A percentile compares a stretch with the other conserved stretches of the same genome.
phyloP scores from a whole-genome alignment of 1,140 invertebrate genomes.

The Drosophila lacteicornis region DNA sequence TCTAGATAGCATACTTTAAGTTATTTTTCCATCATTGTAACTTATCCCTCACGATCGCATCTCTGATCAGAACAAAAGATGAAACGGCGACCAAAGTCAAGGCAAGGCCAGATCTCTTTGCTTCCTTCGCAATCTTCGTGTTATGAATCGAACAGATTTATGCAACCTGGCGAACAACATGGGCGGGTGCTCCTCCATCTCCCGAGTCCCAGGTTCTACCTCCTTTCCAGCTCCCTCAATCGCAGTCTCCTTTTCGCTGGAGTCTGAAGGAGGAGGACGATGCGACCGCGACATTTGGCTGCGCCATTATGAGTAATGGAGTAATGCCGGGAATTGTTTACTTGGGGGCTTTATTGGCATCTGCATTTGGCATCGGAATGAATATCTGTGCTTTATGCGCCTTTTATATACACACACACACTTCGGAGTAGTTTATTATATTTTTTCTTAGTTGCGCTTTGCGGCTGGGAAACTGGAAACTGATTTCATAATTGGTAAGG shows the following conservation, averaged over 20 bases:
- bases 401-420: slow-evolving; percentile 10
- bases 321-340: slow-evolving; percentile 78
- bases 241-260: slow-evolving; percentile 13
- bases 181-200: slow-evolving; percentile 56
- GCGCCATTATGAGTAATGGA: slow-evolving; percentile 78
- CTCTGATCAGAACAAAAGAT: slow-evolving; percentile 12
- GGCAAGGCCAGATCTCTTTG: slow-evolving; percentile 33
- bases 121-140: slow-evolving; percentile 60
- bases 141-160: slow-evolving; percentile 76
- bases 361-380: slow-evolving; percentile 48
- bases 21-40: not conserved
- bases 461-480: slow-evolving; percentile 27
- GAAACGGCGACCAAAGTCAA: slow-evolving; percentile 18
- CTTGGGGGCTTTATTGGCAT: slow-evolving; percentile 64
- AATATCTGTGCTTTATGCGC: slow-evolving; percentile 49
- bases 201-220: not conserved
- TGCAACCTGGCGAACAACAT: slow-evolving; percentile 56
- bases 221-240: slow-evolving; percentile 7
- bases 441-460: slow-evolving; percentile 4
- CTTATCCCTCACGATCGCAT: slow-evolving; percentile 29
- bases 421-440: slow-evolving; percentile 17
- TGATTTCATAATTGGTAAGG: slow-evolving; percentile 31
- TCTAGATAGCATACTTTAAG: too few species aligned
- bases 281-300: slow-evolving; percentile 56
- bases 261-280: slow-evolving; percentile 9